These are phyloP conservation scores for Toxonevra muliebris DNA, from an alignment of 2,888 invertebrate genomes.

Conservation along the genomic window DNA sequence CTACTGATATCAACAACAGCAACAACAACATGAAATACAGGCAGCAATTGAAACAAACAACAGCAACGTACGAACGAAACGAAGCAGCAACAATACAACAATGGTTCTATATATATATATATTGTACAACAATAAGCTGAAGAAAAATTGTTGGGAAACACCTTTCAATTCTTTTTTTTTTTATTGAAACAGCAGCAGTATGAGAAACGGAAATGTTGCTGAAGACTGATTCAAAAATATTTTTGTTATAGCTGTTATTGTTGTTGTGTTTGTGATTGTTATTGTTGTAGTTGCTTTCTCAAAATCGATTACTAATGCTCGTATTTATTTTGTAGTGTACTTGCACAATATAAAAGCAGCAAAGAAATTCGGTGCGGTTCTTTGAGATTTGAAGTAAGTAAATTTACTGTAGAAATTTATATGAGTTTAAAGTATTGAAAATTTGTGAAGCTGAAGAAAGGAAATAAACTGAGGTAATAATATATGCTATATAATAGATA, in stretches of 20 bases:
- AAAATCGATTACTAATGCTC: not conserved
- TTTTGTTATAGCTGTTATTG: conserved; percentile 38
- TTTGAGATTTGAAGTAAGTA: too few species aligned
- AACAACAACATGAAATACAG: conserved; percentile 9
- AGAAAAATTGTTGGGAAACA: conserved; percentile 18
- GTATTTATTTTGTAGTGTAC: not conserved
- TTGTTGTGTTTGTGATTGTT: conserved; percentile 50
- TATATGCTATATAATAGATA: too few species aligned
- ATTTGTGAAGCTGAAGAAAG: too few species aligned
- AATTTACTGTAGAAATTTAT: too few species aligned
- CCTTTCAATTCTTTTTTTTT: too few species aligned
- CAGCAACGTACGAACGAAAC: too few species aligned
- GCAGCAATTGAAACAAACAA: not conserved
- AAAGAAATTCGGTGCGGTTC: too few species aligned
- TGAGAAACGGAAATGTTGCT: too few species aligned
- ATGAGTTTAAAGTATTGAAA: too few species aligned
- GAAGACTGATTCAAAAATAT: not conserved
- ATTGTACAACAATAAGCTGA: conserved; percentile 16
- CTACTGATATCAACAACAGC: conserved; percentile 21
- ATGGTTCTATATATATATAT: not conserved
- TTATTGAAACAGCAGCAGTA: too few species aligned
- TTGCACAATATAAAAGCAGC: too few species aligned
- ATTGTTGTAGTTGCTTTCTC: not conserved
- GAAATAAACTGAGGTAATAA: too few species aligned
- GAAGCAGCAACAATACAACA: conserved; percentile 3